These are phyloP conservation scores for Ostrea denselamellosa DNA, from an alignment of 1,140 invertebrate genomes.

Conservation along the genomic window DNA sequence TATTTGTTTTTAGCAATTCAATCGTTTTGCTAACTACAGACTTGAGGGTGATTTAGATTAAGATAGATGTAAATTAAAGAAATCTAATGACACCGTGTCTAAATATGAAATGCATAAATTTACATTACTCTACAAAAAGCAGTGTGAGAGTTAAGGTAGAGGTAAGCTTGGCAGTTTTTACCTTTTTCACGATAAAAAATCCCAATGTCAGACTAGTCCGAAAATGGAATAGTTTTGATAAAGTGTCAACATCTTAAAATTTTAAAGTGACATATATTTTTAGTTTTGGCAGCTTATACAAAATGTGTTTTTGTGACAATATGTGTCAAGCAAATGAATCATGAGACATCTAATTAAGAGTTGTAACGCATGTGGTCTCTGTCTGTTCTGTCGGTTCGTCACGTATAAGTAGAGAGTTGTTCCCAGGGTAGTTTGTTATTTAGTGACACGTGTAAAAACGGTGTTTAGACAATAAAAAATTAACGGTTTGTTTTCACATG, in stretches of 20 bases:
- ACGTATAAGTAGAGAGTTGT: background rate
- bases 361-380: conserved; percentile 10
- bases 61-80: too few species aligned
- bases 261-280: conserved; percentile 9
- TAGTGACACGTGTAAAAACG: background rate
- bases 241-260: conserved; percentile 8
- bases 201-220: background rate
- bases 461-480: background rate
- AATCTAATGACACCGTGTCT: too few species aligned
- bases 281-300: conserved; percentile 21
- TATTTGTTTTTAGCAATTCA: too few species aligned
- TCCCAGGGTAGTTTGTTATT: background rate
- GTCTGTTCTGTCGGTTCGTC: background rate
- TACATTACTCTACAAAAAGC: too few species aligned
- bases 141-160: too few species aligned
- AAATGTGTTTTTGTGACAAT: conserved; percentile 33
- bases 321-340: conserved; percentile 28
- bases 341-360: conserved; percentile 14
- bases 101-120: too few species aligned
- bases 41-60: too few species aligned
- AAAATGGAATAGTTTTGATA: background rate
- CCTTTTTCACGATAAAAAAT: background rate
- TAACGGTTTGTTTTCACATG: too few species aligned
- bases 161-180: too few species aligned
- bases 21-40: too few species aligned